Conservation (phyloP, 2,113 vertebrate species). For the Coracopsis vasa region DNA sequence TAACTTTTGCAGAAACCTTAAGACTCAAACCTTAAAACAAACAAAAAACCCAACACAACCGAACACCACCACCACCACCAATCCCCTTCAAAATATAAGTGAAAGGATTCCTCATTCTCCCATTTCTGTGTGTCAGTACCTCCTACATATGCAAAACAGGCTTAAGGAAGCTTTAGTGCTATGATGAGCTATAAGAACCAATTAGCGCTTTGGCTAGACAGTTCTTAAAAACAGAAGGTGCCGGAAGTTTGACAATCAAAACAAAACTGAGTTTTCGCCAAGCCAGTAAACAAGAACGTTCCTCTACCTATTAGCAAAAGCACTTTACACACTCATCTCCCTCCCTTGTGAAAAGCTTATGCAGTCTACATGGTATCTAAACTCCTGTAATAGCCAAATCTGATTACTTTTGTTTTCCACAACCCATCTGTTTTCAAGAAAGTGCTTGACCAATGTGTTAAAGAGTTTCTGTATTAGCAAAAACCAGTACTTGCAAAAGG, state of each 20-base stretch:
- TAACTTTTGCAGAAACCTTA: background rate
- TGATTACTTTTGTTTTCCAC: conserved; percentile 5
- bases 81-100: background rate
- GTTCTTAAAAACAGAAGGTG: background rate
- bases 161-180: background rate
- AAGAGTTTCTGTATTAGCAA: conserved; percentile 42
- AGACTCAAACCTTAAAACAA: background rate
- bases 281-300: background rate
- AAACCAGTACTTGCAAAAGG: background rate
- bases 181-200: background rate
- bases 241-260: background rate
- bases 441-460: background rate
- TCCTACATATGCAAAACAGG: background rate
- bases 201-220: conserved; percentile 8
- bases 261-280: conserved; percentile 22
- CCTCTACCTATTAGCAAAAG: background rate
- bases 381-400: background rate
- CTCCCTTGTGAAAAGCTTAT: background rate
- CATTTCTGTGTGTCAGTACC: background rate
- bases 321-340: background rate
- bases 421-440: conserved; percentile 29
- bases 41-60: background rate
- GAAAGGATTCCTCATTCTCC: background rate
- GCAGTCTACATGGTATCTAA: background rate
- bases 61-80: background rate